Evolutionary conservation across 37 sponge, comb jelly and placozoan species (phyloP).

Genomic region (Halisarca cf. caerulea): DNA sequence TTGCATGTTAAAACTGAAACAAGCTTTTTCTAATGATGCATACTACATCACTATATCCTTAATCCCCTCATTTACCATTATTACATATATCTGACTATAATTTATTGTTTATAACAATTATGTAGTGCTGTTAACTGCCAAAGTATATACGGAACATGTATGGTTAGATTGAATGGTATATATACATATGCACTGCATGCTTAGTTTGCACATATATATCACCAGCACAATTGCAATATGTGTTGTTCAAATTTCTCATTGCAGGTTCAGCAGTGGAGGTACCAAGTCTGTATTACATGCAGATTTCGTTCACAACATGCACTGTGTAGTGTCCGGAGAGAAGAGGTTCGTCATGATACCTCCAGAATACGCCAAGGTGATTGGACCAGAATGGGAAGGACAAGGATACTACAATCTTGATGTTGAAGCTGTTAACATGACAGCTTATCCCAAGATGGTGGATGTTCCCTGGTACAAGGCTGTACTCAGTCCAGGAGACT

Average conservation of each 20-base stretch:
- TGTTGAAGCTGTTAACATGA: constrained; percentile 77
- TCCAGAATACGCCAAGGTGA: constrained; percentile 45
- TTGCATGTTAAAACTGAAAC: no score
- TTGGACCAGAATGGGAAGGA: constrained; percentile 59
- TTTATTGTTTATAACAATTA: no score
- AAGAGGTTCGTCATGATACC: constrained; percentile 73
- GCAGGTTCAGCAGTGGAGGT: constrained; percentile 86
- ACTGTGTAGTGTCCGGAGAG: constrained; percentile 70
- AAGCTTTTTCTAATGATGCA: no score
- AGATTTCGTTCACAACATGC: constrained; percentile 69
- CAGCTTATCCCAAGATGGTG: constrained; percentile 44
- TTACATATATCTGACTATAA: neutral
- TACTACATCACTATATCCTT: no score
- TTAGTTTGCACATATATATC: no score
- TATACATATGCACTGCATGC: neutral
- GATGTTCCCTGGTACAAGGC: constrained; percentile 67
- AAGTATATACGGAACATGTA: neutral
- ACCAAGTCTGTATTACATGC: constrained; percentile 79
- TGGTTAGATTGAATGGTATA: neutral
- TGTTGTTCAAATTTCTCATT: no score
- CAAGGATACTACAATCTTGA: constrained; percentile 65
- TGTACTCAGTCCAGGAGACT: constrained; percentile 63
- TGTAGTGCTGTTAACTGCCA: no score
- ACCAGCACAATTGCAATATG: neutral
- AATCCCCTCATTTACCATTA: neutral